These are phyloP conservation scores for Paramuricea clavata DNA, from an alignment of 92 coral and sea anemone genomes.

Conservation along the genomic window DNA sequence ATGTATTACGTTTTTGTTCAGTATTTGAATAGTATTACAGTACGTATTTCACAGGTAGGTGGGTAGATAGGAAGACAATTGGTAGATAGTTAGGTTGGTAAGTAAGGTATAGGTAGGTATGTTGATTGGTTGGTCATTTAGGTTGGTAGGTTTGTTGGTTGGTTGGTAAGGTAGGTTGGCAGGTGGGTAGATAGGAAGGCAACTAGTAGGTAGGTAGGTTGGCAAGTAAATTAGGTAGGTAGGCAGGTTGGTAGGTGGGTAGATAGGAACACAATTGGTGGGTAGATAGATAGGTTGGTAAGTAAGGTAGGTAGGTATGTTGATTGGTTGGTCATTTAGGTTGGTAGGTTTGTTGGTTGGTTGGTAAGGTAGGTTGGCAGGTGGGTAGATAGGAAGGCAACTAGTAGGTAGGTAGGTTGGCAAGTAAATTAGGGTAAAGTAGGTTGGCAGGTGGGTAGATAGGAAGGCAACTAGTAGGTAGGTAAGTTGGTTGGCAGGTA, in stretches of 20 bases:
- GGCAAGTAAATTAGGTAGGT: neutral
- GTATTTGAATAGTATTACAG: no score
- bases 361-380: neutral
- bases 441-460: neutral
- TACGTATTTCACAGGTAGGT: no score
- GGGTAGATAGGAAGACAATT: no score
- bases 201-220: neutral
- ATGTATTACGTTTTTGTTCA: neutral
- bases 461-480: no score
- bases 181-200: neutral
- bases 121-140: neutral
- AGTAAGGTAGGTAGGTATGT: neutral
- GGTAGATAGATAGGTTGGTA: neutral
- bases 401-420: neutral
- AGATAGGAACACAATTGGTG: no score
- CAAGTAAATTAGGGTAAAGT: neutral
- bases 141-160: neutral
- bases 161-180: neutral
- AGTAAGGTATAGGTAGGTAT: neutral
- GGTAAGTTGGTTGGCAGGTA: neutral
- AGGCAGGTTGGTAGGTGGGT: neutral
- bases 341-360: neutral
- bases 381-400: neutral
- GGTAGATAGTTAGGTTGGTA: neutral
- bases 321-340: neutral